These are phyloP conservation scores for Rhabdophis nuchalis DNA, from an alignment of 2,797 vertebrate genomes.

Conservation along the genomic window DNA sequence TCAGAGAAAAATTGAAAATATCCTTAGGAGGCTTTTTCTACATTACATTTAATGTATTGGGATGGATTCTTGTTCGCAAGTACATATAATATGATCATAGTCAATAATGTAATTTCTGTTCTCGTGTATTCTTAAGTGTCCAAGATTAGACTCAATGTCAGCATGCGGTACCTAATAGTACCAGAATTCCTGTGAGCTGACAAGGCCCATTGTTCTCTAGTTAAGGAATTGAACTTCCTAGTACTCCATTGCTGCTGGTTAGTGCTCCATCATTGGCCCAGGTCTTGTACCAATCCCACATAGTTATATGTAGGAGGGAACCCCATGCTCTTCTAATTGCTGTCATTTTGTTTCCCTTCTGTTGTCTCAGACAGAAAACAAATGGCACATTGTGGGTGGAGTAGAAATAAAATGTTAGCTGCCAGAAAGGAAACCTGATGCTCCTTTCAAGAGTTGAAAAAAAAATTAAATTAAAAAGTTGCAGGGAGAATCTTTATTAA, in stretches of 20 bases:
- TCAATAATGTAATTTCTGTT: background rate
- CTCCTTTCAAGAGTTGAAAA: background rate
- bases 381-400: background rate
- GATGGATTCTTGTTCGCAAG: background rate
- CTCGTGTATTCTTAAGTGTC: background rate
- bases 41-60: background rate
- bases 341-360: background rate
- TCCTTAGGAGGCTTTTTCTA: background rate
- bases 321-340: background rate
- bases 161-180: background rate
- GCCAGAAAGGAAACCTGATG: background rate
- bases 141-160: background rate
- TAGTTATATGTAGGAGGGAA: background rate
- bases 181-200: background rate
- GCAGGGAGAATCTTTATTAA: background rate
- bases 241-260: background rate
- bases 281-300: background rate
- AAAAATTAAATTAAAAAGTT: background rate
- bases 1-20: background rate
- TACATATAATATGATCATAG: background rate
- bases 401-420: background rate
- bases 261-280: background rate
- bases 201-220: background rate
- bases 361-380: background rate
- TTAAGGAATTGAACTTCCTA: background rate